Evolutionary conservation across 2,113 vertebrate species (phyloP).

Genomic region (Hymenochirus boettgeri): DNA sequence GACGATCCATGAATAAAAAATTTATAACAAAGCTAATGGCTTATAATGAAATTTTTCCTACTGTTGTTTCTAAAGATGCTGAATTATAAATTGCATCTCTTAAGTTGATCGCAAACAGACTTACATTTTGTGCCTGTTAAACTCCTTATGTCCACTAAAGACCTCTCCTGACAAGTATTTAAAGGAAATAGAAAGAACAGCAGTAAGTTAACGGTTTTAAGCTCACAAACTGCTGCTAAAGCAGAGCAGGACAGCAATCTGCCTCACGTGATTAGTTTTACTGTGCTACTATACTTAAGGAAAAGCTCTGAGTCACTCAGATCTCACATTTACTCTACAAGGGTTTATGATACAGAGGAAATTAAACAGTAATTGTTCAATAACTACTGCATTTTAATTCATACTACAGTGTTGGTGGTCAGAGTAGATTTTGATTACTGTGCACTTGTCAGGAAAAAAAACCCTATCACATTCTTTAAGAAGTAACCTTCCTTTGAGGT

Average conservation of each 20-base stretch:
- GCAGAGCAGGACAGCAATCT: neutral
- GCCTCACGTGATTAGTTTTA: neutral
- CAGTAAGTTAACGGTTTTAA: slow-evolving; percentile 6
- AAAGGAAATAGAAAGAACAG: slow-evolving; percentile 8
- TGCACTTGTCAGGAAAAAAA: slow-evolving; percentile 1
- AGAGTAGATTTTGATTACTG: neutral
- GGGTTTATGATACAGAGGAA: neutral
- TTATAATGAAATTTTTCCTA: neutral
- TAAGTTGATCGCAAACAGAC: slow-evolving; percentile 24
- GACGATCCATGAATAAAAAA: too few species aligned
- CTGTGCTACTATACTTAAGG: neutral
- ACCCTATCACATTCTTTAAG: neutral
- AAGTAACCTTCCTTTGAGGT: slow-evolving; percentile 13
- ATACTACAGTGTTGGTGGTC: neutral
- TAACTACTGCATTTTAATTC: slow-evolving; percentile 8
- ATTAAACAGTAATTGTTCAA: neutral
- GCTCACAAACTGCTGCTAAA: neutral
- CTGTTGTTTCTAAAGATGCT: neutral
- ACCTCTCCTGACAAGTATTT: slow-evolving; percentile 19
- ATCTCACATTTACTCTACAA: neutral
- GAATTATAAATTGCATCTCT: neutral
- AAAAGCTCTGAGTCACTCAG: neutral
- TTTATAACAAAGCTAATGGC: too few species aligned
- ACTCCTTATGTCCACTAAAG: slow-evolving; percentile 17
- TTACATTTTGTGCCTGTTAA: slow-evolving; percentile 21